Percentiles rank a stretch among this genome's conserved stretches.
Evolutionary conservation across 2,797 vertebrate genomes (phyloP).

Genomic region (Takifugu ocellatus): DNA sequence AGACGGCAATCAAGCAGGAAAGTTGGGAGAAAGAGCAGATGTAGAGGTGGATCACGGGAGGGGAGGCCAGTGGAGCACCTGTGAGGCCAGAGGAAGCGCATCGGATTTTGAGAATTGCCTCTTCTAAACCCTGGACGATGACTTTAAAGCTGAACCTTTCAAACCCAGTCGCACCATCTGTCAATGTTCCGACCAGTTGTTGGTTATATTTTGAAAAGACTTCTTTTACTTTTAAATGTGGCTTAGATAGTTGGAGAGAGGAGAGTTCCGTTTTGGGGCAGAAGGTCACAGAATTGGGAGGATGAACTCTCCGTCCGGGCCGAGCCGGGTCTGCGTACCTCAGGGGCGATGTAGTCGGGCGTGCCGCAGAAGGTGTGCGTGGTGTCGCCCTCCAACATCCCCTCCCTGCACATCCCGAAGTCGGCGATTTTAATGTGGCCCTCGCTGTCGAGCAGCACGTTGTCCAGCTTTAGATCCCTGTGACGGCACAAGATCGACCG

Average conservation of each 20-base stretch:
- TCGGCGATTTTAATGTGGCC: constrained; percentile 94
- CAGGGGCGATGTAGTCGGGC: constrained; percentile 91
- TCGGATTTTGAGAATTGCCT: neutral
- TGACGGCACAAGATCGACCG: constrained; percentile 27
- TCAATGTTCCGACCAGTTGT: too few relatives aligned
- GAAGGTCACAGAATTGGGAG: constrained; percentile 52
- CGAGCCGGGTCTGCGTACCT: constrained; percentile 69
- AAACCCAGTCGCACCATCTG: too few relatives aligned
- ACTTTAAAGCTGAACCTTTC: too few relatives aligned
- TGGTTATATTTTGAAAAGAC: too few relatives aligned
- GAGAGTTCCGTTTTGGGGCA: too few relatives aligned
- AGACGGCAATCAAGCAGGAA: constrained; percentile 9
- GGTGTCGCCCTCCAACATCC: constrained; percentile 81
- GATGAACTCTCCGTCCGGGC: constrained; percentile 4
- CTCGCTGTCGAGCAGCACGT: constrained; percentile 87
- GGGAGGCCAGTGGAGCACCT: neutral
- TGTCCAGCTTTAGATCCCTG: constrained; percentile 92
- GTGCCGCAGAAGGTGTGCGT: constrained; percentile 92
- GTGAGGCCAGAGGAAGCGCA: neutral
- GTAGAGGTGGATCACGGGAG: constrained; percentile 16
- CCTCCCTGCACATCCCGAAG: constrained; percentile 93
- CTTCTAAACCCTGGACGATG: too few relatives aligned
- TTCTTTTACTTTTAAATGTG: too few relatives aligned
- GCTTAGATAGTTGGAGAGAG: too few relatives aligned
- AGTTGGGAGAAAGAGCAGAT: constrained; percentile 17